Base-by-base conservation (phyloP, 2,113 vertebrate genomes). In the Pseudonaja textilis region DNA sequence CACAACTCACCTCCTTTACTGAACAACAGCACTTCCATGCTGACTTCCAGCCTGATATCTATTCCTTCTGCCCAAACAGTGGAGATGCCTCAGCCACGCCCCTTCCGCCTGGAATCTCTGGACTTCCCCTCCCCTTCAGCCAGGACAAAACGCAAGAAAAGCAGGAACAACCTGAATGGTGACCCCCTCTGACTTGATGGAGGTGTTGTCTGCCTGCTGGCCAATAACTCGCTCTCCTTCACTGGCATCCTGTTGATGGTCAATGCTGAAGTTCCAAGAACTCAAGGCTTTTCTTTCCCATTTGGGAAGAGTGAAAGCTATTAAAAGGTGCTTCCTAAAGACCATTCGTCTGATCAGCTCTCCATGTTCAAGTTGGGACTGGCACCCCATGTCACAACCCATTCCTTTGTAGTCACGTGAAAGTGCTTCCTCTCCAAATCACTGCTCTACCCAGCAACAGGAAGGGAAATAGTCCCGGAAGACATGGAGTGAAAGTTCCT, bases 71-170 rank as follows among this genome's bases (percentile, higher is more conserved):
- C 95, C 0, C 93, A 96, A 42, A 93, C 91, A 56, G 88, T 95
- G 0, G 98, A 99, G 87, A 92, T 96, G 20, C 94, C 97, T 69
- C 96, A 95, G 50, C 98, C 98, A 1, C 98, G 98, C 0, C 99
- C 99, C 29, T 99, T 98, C 96, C 98, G 98, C 64, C 97, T 99
- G 0, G 98, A 99, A 96, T 97, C 98, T 3, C 96, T 99, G 0
- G 96, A 97, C 4, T 61, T 97, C 81, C 64, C 95, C 0, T 56
- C 91, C 1, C 95, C 97, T 16, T 96, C 95, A 29, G 64, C 95
- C 94, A 98, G 97, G 96, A 96, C 96, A 94, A 98, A 96, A 96
- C 97, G 97, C 59, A 99, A 98, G 95, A 98, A 98, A 93, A 97
- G 96, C 97, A 98, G 97, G 96, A 81, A 93, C 81, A 95, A 94